phyloP scores from a whole-genome alignment of 2,113 vertebrate species.

The Rynchops niger region DNA sequence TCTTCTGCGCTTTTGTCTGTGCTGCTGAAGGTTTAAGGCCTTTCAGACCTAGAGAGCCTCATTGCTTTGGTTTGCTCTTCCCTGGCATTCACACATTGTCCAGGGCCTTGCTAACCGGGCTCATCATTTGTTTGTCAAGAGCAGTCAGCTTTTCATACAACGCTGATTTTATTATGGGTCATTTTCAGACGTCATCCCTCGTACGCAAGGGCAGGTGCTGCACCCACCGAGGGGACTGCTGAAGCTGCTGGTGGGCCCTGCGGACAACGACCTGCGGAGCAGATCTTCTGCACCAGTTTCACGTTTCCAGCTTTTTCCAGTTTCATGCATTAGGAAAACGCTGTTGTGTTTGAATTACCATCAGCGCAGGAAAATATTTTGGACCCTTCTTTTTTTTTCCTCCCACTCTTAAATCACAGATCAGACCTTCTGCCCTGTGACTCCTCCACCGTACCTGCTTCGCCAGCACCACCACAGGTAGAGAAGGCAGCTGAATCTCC shows the following conservation, averaged over 20 bases:
- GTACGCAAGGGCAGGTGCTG: neutral
- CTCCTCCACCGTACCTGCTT: no score
- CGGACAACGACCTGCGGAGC: neutral
- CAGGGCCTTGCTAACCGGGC: neutral
- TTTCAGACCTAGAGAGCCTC: neutral
- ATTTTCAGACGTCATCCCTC: neutral
- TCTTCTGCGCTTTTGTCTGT: neutral
- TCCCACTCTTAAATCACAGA: neutral
- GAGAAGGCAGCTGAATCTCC: fast-evolving
- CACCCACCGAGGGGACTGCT: neutral
- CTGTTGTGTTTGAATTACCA: neutral
- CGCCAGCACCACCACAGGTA: no score
- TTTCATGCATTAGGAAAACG: neutral
- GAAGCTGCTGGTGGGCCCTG: neutral
- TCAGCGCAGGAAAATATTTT: neutral
- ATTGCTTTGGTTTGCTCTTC: neutral
- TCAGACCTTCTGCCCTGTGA: neutral
- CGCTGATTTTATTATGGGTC: neutral
- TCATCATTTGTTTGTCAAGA: neutral
- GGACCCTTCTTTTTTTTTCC: neutral
- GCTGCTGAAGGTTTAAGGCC: no score
- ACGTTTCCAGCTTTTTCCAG: neutral
- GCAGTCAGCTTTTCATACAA: neutral
- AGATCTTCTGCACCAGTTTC: neutral
- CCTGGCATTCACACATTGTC: no score